Conservation (phyloP, 2,888 invertebrate species). For the Pseudococcus jackbeardsleyi region DNA sequence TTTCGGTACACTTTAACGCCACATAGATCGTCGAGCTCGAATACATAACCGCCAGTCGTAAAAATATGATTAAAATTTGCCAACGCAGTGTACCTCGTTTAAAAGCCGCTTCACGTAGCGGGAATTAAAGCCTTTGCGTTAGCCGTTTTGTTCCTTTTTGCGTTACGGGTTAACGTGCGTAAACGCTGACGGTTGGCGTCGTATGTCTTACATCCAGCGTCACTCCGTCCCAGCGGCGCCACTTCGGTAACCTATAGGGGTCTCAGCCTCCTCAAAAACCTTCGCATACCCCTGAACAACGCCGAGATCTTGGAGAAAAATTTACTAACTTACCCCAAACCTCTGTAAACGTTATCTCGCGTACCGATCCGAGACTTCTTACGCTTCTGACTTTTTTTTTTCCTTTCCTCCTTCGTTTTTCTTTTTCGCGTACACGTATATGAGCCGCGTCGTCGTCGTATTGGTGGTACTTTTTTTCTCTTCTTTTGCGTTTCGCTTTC, state of each 20-base stretch:
- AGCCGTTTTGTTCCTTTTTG: constrained; percentile 59
- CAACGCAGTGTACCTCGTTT: constrained; percentile 56
- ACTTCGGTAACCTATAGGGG: constrained; percentile 65
- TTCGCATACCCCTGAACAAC: constrained; percentile 59
- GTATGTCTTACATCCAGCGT: constrained; percentile 64
- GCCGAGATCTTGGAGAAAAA: constrained; percentile 58
- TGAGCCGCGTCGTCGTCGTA: not conserved
- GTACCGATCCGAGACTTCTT: constrained; percentile 65
- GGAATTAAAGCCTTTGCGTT: constrained; percentile 64
- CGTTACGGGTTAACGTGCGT: constrained; percentile 65
- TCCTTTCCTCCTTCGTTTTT: not conserved
- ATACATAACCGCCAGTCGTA: not conserved
- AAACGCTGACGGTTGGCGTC: constrained; percentile 65
- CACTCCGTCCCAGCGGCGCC: constrained; percentile 63
- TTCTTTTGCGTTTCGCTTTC: not conserved
- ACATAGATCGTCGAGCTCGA: too few species aligned
- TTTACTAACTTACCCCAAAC: constrained; percentile 62
- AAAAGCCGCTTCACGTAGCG: constrained; percentile 59
- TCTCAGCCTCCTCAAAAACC: constrained; percentile 65
- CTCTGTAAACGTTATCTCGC: constrained; percentile 63
- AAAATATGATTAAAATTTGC: constrained; percentile 56
- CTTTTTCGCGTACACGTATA: not conserved
- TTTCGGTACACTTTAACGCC: too few species aligned
- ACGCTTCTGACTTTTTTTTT: constrained; percentile 61
- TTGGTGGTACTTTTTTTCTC: not conserved